Conservation (phyloP, 2,797 vertebrate species). For the Sebastolobus altivelis region DNA sequence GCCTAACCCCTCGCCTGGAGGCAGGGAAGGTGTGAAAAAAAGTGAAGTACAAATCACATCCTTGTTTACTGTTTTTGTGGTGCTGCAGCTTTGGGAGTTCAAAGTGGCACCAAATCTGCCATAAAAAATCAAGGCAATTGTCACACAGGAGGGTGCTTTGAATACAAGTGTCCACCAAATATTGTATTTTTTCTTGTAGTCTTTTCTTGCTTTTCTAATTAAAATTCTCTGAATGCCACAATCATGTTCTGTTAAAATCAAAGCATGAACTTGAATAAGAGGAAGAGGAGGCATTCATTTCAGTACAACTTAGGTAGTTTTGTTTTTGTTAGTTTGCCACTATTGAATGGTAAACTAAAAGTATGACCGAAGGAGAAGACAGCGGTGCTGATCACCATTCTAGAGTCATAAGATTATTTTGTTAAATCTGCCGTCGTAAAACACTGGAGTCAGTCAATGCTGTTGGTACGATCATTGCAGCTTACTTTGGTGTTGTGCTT, state of each 20-base stretch:
- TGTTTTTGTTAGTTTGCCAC: not conserved
- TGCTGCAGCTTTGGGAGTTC: not conserved
- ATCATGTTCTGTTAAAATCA: not conserved
- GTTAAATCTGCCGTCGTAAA: not conserved
- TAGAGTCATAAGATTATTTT: not conserved
- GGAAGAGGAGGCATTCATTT: not conserved
- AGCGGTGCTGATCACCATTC: not conserved
- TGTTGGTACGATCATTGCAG: not conserved
- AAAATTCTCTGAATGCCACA: not conserved
- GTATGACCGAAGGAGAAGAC: not conserved
- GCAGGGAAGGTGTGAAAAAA: not conserved
- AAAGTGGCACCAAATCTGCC: constrained; percentile 3
- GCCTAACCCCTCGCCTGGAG: constrained; percentile 22
- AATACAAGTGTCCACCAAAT: not conserved
- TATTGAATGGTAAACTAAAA: not conserved
- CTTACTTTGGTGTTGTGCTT: not conserved
- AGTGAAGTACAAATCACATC: constrained; percentile 1
- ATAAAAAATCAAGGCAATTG: not conserved
- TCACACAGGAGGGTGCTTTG: not conserved
- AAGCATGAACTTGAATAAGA: not conserved
- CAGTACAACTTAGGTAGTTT: not conserved
- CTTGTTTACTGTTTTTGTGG: not conserved
- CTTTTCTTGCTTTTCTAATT: not conserved
- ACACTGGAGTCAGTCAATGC: not conserved
- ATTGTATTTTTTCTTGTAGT: not conserved